A percentile compares a stretch with the other conserved stretches of the same genome.
phyloP scores from a whole-genome alignment of 2,797 vertebrate species.

The Streptopelia turtur region DNA sequence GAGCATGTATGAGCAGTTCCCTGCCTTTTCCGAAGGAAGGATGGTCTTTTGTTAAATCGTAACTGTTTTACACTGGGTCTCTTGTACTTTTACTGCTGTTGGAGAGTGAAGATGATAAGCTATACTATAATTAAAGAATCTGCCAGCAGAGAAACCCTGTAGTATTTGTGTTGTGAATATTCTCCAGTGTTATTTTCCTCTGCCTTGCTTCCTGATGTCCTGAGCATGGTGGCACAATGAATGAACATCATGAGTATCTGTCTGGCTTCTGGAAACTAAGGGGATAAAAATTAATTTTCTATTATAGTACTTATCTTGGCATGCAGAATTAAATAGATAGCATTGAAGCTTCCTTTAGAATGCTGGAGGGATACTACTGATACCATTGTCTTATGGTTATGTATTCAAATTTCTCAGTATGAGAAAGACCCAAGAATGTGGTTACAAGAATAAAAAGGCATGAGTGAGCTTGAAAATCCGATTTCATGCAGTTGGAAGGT shows the following conservation, averaged over 20 bases:
- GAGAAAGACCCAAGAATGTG: background rate
- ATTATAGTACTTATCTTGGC: background rate
- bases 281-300: slow-evolving; percentile 2
- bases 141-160: background rate
- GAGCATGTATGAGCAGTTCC: background rate
- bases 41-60: background rate
- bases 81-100: background rate
- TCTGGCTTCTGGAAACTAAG: background rate
- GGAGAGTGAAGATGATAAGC: background rate
- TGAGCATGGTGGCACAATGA: background rate
- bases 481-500: background rate
- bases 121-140: background rate
- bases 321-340: background rate
- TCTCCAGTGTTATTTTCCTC: background rate
- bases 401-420: background rate
- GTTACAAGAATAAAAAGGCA: background rate
- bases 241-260: background rate
- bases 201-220: background rate
- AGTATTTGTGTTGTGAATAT: background rate
- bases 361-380: background rate
- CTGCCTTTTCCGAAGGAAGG: background rate
- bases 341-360: background rate
- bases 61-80: background rate
- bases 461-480: background rate
- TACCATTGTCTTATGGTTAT: background rate